phyloP scores from a whole-genome alignment of 2,113 vertebrate species.

The Oreochromis spilurus region DNA sequence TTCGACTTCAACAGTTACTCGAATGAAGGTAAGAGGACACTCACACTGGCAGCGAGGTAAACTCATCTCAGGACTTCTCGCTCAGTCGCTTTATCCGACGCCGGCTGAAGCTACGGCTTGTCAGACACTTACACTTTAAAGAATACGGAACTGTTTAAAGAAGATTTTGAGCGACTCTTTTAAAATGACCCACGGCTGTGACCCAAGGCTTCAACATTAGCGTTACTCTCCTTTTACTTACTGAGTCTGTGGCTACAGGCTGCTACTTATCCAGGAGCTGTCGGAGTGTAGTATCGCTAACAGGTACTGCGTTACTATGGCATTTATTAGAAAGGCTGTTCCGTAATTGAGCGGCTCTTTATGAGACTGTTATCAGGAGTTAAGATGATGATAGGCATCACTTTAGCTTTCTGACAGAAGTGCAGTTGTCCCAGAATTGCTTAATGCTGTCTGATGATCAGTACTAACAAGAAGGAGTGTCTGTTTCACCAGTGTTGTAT shows the following conservation, averaged over 20 bases:
- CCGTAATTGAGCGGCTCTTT: background rate
- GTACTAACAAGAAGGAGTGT: background rate
- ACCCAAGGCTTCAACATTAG: background rate
- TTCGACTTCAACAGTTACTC: constrained; percentile 34
- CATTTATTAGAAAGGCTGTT: background rate
- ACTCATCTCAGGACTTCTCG: background rate
- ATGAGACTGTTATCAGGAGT: background rate
- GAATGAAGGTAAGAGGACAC: constrained; percentile 73
- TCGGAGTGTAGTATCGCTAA: background rate
- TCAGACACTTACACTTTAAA: background rate
- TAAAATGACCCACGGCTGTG: background rate
- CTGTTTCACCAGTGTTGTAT: background rate
- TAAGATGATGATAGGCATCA: background rate
- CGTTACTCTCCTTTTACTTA: background rate
- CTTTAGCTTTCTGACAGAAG: background rate
- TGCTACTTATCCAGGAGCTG: background rate
- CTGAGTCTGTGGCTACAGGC: background rate
- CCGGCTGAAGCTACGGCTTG: constrained; percentile 27
- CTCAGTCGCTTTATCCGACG: background rate
- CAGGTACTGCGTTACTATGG: background rate
- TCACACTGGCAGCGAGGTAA: background rate
- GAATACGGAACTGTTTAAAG: constrained; percentile 47
- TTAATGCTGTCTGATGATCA: background rate
- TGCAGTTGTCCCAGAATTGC: background rate
- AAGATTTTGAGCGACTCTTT: background rate